These are phyloP conservation scores for Strix uralensis DNA, from an alignment of 2,113 vertebrate species.

Conservation along the genomic window DNA sequence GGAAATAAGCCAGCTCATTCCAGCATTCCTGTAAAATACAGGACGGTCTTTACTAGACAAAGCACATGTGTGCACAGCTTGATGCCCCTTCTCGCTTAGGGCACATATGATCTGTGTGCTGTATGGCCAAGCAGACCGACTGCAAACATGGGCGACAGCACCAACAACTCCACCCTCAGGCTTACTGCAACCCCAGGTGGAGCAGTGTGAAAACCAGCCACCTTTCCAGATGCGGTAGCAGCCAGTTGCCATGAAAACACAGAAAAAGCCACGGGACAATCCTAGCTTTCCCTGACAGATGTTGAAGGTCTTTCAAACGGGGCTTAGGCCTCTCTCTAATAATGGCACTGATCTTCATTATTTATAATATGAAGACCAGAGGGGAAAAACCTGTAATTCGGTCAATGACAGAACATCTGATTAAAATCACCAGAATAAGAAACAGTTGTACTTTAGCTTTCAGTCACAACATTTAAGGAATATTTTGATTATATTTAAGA, in stretches of 20 bases:
- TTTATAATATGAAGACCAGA: background rate
- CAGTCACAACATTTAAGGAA: background rate
- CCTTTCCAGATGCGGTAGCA: background rate
- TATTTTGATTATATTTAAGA: background rate
- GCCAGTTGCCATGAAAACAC: background rate
- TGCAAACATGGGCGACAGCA: background rate
- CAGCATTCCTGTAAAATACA: background rate
- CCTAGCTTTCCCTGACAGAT: background rate
- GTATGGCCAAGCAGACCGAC: background rate
- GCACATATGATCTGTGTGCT: rapidly evolving
- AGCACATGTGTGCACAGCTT: rapidly evolving
- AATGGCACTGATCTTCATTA: background rate
- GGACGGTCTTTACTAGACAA: background rate
- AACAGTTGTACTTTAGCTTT: background rate
- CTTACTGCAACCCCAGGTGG: background rate
- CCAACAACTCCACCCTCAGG: background rate
- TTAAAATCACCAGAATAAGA: background rate
- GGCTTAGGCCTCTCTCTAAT: background rate
- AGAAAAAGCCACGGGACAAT: background rate
- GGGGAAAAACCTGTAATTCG: background rate
- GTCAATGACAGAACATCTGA: background rate
- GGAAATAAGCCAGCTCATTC: background rate
- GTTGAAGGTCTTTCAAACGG: background rate
- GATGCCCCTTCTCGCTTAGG: background rate
- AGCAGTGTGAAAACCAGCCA: background rate